phyloP scores from a whole-genome alignment of 2,797 vertebrate genomes.

The Coranthus polyacanthus region DNA sequence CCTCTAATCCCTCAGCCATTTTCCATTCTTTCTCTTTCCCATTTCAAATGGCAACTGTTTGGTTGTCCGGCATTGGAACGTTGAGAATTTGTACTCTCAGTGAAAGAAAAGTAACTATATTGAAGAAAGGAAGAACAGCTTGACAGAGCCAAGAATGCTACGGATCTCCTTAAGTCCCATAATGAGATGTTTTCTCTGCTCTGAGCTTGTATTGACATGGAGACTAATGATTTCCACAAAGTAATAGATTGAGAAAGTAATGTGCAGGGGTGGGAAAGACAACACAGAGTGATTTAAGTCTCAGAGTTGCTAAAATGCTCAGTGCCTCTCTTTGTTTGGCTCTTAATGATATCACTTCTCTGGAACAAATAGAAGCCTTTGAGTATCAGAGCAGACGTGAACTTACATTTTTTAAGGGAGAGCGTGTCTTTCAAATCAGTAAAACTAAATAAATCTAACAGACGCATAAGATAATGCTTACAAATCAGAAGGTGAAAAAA shows the following conservation, averaged over 20 bases:
- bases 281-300: constrained; percentile 74
- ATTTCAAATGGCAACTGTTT: constrained; percentile 84
- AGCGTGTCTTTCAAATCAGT: background rate
- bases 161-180: constrained; percentile 84
- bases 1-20: constrained; percentile 85
- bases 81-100: constrained; percentile 79
- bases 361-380: constrained; percentile 19
- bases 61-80: constrained; percentile 86
- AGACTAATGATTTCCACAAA: constrained; percentile 83
- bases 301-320: constrained; percentile 67
- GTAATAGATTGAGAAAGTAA: constrained; percentile 80
- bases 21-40: constrained; percentile 79
- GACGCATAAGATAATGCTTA: background rate
- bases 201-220: constrained; percentile 81
- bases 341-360: constrained; percentile 54
- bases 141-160: constrained; percentile 83
- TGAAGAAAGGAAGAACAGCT: constrained; percentile 82
- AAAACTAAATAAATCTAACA: background rate
- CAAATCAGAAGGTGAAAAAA: no score
- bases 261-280: constrained; percentile 79
- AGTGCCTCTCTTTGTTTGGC: constrained; percentile 56
- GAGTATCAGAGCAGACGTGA: background rate
- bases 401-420: no score
- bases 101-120: constrained; percentile 84
- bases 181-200: constrained; percentile 86